Evolutionary conservation across 1,140 invertebrate genomes (phyloP), one percentile per base, ranked within the genome.

Genomic region (Pachypsylla venusta): DNA sequence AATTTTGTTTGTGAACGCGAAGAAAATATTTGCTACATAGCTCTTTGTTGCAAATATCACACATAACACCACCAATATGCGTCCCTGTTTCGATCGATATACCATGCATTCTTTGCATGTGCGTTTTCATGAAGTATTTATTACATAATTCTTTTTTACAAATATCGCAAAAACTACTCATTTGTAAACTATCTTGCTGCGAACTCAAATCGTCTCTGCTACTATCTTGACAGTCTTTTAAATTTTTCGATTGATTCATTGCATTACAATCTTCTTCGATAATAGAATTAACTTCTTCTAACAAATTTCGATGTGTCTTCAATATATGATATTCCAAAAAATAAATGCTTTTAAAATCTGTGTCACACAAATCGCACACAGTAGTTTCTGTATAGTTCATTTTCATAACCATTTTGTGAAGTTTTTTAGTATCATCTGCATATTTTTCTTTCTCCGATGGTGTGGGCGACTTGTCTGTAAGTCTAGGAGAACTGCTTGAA

Each of bases 121-220:
- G 96, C 0, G 94, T 98, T 70, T 97, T 93, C 84, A 99, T 93
- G 70, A 99, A 99, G 69, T 99, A 99, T 72, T 99, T 99, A 75
- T 99, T 99, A 74, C 96, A 99, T 27, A 98, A 73, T 72, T 98
- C 94, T 75, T 99, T 99, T 73, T 98, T 98, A 73, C 97, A 99
- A 60, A 99, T 95, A 70, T 98, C 93, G 72, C 97, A 99, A 68
- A 93, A 97, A 67, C 93, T 93, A 53, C 84, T 87, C 0, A 81
- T 83, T 48, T 48, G 42, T 48, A 22, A 19, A n/a, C 22, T 48
- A 48, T 48, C 42, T 48, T 48, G 42, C 5, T n/a, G 5, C n/a
- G 42, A 19, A n/a, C 22, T 48, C 3, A n/a, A n/a, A 48, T 14
- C 27, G 5, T 40, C 28, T 26, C 30, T 35, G 56, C 24, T 19